Base-by-base conservation (phyloP, 2,888 invertebrate genomes). In the Idaea straminata region DNA sequence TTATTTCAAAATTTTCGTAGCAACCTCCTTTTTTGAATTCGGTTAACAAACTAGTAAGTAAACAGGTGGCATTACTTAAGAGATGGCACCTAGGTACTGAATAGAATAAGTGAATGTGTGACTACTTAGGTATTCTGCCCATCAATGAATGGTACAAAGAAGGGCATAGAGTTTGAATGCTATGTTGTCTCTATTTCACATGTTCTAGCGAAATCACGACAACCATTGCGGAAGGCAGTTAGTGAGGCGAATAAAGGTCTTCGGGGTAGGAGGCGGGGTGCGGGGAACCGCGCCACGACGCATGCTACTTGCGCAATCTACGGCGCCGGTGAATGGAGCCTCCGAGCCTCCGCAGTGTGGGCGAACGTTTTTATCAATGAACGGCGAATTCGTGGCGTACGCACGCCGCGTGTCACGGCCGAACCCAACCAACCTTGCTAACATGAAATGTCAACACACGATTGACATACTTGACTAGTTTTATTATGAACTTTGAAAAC, bases 281-380 rank as follows among this genome's bases (percentile, higher is more conserved):
- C 59, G 72, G 78, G 67, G 72, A 67, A 66, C 69, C 74, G 76
- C 73, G 80, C 79, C 78, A 80, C 78, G 79, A 80, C 83, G 83
- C 85, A 84, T 79, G 84, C 80, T 82, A 81, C 77, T 91, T 92
- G 91, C 85, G 86, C 91, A 91, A 92, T 75, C 77, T 72, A 61
- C 76, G 88, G 89, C 89, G 88, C 89, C 88, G 84, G 89, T 90
- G 91, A 91, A 91, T 91, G 92, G 91, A 88, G 80, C 77, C 84
- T 82, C 82, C 75, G 77, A 88, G 80, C 77, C 84, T 82, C 82
- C 75, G 77, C 74, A 61, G 86, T 77, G 91, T 91, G 88, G 90
- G 92, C 82, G 89, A 83, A 74, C 77, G 85, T 91, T 90, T 91
- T 92, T 91, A 92, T 92, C 89, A 92, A 92, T 92, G 92, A 88